Evolutionary conservation across 2,797 vertebrate genomes (phyloP).

Genomic region (Galagoides demidoff): DNA sequence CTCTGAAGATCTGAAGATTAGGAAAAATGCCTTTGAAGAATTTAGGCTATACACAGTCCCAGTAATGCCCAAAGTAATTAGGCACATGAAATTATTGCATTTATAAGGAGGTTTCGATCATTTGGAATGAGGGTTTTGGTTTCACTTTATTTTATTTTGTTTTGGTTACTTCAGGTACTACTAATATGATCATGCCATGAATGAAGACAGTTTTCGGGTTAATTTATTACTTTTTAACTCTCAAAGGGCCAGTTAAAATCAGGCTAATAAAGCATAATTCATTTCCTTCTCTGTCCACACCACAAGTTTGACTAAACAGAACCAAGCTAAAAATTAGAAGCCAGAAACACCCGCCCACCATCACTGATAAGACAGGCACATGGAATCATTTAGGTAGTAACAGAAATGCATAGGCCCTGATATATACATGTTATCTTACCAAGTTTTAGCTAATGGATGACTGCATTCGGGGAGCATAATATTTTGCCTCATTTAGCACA

Average conservation of each 20-base stretch:
- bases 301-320: neutral
- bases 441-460: neutral
- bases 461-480: neutral
- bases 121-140: neutral
- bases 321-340: neutral
- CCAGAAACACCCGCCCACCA: neutral
- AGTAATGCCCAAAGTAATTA: conserved; percentile 19
- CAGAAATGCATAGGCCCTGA: neutral
- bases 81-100: neutral
- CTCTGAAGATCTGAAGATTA: conserved; percentile 29
- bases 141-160: neutral
- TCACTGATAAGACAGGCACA: neutral
- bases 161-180: neutral
- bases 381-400: neutral
- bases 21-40: conserved; percentile 56
- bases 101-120: neutral
- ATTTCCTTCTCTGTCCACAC: neutral
- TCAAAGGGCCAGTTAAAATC: neutral
- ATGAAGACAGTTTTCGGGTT: neutral
- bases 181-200: neutral
- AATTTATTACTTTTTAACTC: neutral
- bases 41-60: neutral
- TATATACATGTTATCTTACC: neutral
- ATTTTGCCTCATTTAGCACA: conserved; percentile 1
- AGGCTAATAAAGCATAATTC: neutral